Conservation (phyloP, 2,113 vertebrate genomes). For the Bubo blakistoni region DNA sequence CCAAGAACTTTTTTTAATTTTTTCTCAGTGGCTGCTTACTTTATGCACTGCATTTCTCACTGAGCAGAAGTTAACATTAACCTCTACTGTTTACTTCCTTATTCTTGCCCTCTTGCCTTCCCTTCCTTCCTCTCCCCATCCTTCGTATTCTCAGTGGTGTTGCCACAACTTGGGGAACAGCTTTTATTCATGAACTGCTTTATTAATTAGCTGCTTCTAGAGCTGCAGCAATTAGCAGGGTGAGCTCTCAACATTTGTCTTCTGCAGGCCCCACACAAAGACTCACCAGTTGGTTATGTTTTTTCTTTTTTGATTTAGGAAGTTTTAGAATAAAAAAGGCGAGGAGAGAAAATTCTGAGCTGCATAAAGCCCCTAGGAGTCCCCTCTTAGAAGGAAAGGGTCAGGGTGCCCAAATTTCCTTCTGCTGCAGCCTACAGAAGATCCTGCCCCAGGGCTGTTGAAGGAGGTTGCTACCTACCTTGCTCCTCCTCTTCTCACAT, state of each 20-base stretch:
- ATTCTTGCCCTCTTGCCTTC: neutral
- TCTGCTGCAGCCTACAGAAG: neutral
- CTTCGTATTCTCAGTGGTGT: neutral
- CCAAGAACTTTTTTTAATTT: neutral
- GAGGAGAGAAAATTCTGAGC: neutral
- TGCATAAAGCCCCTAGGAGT: neutral
- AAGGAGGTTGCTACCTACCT: neutral
- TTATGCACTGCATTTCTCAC: neutral
- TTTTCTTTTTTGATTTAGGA: neutral
- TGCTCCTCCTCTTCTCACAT: neutral
- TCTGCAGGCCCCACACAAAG: neutral
- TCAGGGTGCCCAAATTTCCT: neutral
- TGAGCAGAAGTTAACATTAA: neutral
- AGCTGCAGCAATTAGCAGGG: neutral
- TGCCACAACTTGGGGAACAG: neutral
- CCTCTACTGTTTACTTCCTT: neutral
- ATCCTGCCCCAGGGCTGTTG: neutral
- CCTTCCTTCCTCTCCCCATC: neutral
- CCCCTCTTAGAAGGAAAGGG: neutral
- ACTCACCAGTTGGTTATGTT: neutral
- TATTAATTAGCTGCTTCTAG: constrained; percentile 21
- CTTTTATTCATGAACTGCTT: constrained; percentile 3
- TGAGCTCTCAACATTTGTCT: constrained; percentile 1
- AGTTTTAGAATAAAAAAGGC: neutral
- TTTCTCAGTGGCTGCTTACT: neutral